phyloP scores from a whole-genome alignment of 2,888 invertebrate species.

The Campaea margaritaria region DNA sequence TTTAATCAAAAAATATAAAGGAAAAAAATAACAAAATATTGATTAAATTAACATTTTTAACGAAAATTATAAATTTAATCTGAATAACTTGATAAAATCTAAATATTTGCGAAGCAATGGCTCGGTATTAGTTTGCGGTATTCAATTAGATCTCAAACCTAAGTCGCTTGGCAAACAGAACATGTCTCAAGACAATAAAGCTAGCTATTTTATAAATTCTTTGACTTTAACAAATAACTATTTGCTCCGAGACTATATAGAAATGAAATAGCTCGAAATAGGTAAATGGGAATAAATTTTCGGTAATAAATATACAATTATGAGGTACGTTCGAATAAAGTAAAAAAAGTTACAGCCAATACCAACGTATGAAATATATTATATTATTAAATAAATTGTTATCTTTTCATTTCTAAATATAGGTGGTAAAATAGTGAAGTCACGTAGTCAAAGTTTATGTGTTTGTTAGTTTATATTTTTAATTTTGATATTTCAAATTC shows the following conservation, averaged over 20 bases:
- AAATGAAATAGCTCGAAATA: background rate
- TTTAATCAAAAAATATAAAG: constrained; percentile 1
- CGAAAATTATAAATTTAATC: background rate
- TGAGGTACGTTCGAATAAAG: too few species aligned
- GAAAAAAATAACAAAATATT: background rate
- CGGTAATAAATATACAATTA: too few species aligned
- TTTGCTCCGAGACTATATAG: constrained; percentile 4
- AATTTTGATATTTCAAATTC: too few species aligned
- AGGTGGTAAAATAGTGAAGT: too few species aligned
- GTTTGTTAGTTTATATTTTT: too few species aligned
- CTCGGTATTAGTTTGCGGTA: constrained; percentile 11
- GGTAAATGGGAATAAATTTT: too few species aligned
- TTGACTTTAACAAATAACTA: constrained; percentile 10
- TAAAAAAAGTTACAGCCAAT: too few species aligned
- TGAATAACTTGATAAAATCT: constrained; percentile 5
- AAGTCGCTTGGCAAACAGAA: constrained; percentile 14
- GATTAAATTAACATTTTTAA: constrained; percentile 11
- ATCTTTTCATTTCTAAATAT: too few species aligned
- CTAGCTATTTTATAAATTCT: background rate
- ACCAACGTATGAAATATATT: too few species aligned
- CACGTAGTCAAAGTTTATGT: too few species aligned
- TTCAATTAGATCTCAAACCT: constrained; percentile 21
- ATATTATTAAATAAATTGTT: too few species aligned
- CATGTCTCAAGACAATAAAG: constrained; percentile 19
- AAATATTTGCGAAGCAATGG: constrained; percentile 11